Evolutionary conservation across 2,797 vertebrate species (phyloP).

Genomic region (Staurois parvus): DNA sequence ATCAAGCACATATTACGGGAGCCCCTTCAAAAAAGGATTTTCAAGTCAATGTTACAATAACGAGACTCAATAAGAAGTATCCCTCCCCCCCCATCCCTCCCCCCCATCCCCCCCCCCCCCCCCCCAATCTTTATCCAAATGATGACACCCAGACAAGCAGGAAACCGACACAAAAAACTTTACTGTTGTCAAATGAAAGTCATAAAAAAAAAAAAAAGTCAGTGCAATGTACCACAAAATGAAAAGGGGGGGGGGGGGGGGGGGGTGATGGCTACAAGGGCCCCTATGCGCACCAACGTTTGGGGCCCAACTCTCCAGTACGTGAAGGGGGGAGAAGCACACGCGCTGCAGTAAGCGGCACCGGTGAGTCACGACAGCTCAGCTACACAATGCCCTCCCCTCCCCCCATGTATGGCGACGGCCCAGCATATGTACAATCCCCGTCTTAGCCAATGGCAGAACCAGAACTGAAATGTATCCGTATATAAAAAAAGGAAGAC

Average conservation of each 20-base stretch:
- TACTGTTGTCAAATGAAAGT: conserved; percentile 39
- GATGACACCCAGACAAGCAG: background rate
- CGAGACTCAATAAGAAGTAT: no score
- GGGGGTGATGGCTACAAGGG: background rate
- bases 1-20: no score
- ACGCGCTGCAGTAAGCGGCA: no score
- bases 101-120: no score
- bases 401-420: no score
- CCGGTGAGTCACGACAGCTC: background rate
- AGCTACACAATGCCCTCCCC: background rate
- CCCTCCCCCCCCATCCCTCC: background rate
- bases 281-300: background rate
- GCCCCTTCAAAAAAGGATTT: no score
- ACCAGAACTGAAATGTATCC: background rate
- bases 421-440: background rate
- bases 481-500: conserved; percentile 38
- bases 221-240: conserved; percentile 54
- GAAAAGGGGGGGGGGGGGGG: background rate
- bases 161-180: conserved; percentile 43
- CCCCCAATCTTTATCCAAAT: background rate
- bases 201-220: conserved; percentile 53
- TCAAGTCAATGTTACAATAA: no score
- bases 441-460: background rate
- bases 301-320: background rate
- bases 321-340: no score